Base-by-base conservation (phyloP, 2,888 invertebrate genomes). In the Conistra vaccinii region DNA sequence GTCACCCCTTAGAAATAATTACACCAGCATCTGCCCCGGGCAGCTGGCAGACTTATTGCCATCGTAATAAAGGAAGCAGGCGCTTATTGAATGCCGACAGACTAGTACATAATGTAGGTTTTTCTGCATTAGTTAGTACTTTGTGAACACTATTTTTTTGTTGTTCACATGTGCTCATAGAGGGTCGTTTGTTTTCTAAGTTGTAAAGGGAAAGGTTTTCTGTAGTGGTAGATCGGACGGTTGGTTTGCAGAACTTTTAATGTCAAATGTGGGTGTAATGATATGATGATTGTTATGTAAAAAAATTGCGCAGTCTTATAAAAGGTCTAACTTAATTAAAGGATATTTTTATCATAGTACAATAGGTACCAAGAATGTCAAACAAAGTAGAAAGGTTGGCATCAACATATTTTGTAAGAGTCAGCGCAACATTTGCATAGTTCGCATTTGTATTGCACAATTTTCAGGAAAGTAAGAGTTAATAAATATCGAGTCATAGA, bases 21-120 rank as follows among this genome's bases (percentile, higher is more conserved):
- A 90, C 89, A 77, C 87, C 83, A 88, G 87, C 93, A 93, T 91
- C 93, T 93, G 93, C 91, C 73, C 68, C 42, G 72, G 87, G 91
- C 94, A 93, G 94, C 92, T 93, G 94, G 88, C 81, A 88, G 88
- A 88, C 90, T 89, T 91, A 91, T 91, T 92, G 88, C 90, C 79
- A 87, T 87, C 74, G 92, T 89, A 92, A 91, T 92, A 93, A 93
- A 92, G 92, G 93, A 94, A 92, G 89, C 87, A 82, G 81, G 86
- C 89, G 88, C 86, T 92, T 91, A 89, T 90, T 90, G 91, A 92
- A 91, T 90, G 85, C 88, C 87, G 84, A 89, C 76, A 78, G 62
- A 77, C 86, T 80, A 80, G 81, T 68, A 55, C 26, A 60, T 17
- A n/a, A n/a, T n/a, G n/a, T n/a, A 58, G 80, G 85, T 89, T 91